phyloP scores from a whole-genome alignment of 2,113 vertebrate species.

The Ciconia maguari region DNA sequence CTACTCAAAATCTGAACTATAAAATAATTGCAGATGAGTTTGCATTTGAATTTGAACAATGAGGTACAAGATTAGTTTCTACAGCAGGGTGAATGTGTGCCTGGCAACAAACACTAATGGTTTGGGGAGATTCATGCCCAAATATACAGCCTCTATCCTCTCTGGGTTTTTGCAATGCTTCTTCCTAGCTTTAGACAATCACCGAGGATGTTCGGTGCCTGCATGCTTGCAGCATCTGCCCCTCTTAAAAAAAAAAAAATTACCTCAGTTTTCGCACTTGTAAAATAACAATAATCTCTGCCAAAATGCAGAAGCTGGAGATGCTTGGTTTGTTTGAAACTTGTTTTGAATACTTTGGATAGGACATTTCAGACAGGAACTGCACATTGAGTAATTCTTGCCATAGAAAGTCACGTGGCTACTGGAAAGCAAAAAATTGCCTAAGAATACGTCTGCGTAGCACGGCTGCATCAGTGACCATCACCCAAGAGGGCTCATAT shows the following conservation, averaged over 20 bases:
- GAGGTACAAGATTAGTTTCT: neutral
- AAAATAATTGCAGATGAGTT: neutral
- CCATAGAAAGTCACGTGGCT: neutral
- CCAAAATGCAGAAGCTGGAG: neutral
- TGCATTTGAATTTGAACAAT: neutral
- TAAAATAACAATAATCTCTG: neutral
- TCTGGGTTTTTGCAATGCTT: neutral
- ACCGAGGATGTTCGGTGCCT: neutral
- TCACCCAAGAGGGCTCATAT: neutral
- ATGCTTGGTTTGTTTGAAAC: neutral
- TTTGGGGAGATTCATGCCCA: neutral
- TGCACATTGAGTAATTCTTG: constrained; percentile 36
- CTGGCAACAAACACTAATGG: neutral
- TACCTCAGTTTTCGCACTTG: neutral
- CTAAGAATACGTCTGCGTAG: accelerated
- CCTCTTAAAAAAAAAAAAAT: neutral
- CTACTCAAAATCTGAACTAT: neutral
- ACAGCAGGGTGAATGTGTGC: neutral
- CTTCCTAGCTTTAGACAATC: neutral
- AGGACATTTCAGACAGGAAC: constrained; percentile 35
- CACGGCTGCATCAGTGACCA: accelerated
- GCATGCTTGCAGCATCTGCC: neutral
- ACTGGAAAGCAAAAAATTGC: constrained; percentile 6
- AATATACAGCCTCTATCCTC: neutral
- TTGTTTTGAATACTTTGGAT: constrained; percentile 15